Base-by-base conservation (phyloP, 1,140 invertebrate genomes). In the Ectropis grisescens region DNA sequence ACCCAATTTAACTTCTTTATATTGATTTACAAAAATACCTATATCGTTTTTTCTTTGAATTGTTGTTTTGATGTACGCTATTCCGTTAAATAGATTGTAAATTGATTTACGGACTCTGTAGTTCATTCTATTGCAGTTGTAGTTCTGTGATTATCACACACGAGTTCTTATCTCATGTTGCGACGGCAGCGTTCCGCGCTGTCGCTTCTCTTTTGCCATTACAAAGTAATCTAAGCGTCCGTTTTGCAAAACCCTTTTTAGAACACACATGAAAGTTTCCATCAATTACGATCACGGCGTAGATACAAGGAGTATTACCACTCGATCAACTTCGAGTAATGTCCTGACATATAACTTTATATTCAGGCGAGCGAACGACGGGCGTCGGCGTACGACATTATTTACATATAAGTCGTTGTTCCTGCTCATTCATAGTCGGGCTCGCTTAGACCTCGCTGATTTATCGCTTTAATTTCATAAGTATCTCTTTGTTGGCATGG, bases 391-490 rank as follows among this genome's bases (percentile, higher is more conserved):
- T 56, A 54, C 51, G 52, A 66, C 68, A 53, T 62, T 72, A 75
- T 79, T 75, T 74, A 75, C 70, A 75, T 75, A 66, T 62, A 74
- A 61, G 60, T 56, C 64, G 66, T 65, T 72, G 68, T 70, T 72
- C 66, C 57, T 51, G 47, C 34, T 70, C 67, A 66, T 74, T 72
- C 68, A 64, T 58, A 42, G 56, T 44, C 50, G 43, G 53, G 48
- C 40, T 46, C 47, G 41, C 49, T n/a, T 48, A 42, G 47, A 38
- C 43, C 52, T 36, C 41, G 51, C 50, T 79, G 71, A 80, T 80
- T 74, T 80, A 76, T 80, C 56, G 55, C 60, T 58, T 72, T 76
- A 74, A 80, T 75, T 76, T 80, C 68, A 70, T 75, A 79, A 76
- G 69, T 72, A 70, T 72, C 69, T 76, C 64, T 74, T 76, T 74